These are phyloP conservation scores for Malthinus seriepunctatus DNA, from an alignment of 2,888 invertebrate genomes.

Conservation along the genomic window DNA sequence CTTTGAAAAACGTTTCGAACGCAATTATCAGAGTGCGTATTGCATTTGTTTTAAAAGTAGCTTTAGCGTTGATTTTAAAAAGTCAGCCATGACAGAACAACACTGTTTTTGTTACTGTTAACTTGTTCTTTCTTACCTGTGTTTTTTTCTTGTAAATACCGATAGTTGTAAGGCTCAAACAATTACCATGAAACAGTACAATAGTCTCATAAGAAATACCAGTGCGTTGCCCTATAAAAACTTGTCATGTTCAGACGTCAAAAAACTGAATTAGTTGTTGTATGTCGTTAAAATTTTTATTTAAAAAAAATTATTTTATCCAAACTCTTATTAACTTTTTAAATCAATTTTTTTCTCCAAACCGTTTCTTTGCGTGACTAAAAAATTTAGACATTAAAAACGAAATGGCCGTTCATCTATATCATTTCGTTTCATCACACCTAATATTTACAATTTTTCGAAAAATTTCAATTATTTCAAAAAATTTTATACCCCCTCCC, in stretches of 20 bases:
- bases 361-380: too few relatives aligned
- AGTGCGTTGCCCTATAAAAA: slow-evolving; percentile 28
- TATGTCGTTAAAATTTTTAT: slow-evolving; percentile 6
- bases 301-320: too few relatives aligned
- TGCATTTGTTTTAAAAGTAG: not conserved
- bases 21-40: not conserved
- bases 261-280: slow-evolving; percentile 21
- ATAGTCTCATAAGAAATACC: slow-evolving; percentile 37
- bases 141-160: slow-evolving; percentile 43
- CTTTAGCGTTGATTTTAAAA: not conserved
- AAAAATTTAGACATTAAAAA: too few relatives aligned
- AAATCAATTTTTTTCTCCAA: too few relatives aligned
- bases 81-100: slow-evolving; percentile 38
- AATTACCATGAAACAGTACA: slow-evolving; percentile 40
- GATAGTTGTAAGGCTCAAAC: slow-evolving; percentile 42
- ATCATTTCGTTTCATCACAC: too few relatives aligned
- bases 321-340: too few relatives aligned
- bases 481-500: too few relatives aligned
- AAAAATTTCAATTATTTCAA: too few relatives aligned
- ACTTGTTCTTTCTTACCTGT: slow-evolving; percentile 40
- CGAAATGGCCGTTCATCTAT: too few relatives aligned
- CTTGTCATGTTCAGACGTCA: slow-evolving; percentile 23
- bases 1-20: too few relatives aligned
- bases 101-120: slow-evolving; percentile 42
- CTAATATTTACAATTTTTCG: too few relatives aligned